Evolutionary conservation across 2,888 invertebrate species (phyloP), one percentile per base, ranked within the genome.

Genomic region (Nephrotoma guestfalica): DNA sequence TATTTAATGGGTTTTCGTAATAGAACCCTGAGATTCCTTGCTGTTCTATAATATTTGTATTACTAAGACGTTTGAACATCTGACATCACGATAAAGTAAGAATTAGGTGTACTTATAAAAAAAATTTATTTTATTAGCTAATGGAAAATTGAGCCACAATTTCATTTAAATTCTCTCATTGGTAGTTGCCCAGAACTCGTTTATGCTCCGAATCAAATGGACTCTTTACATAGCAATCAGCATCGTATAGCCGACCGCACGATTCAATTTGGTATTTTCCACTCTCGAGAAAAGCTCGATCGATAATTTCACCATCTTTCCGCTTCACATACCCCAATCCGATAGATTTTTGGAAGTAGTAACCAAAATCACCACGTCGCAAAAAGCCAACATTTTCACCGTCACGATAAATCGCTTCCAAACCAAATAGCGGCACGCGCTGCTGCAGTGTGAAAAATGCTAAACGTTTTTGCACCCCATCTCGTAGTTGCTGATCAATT

Each of bases 161-260:
- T 71, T 71, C 30, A 30, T 71, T 9, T 71, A 30, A 7, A 71
- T 30, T 30, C 30, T 71, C 30, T 71, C 9, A 71, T 87, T 88
- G 88, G 89, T 95, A 95, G 88, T 93, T 93, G 30, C 97, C 97
- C 86, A 95, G 92, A 86, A 96, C 91, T 88, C 97, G 93, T 89
- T 95, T 94, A 86, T 95, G 95, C 86, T 93, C 93, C 0, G 96
- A 96, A 92, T 98, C 97, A 89, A 97, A 97, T 0, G 97, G 97
- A 88, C 96, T 96, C 89, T 93, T 94, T 41, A 95, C 89, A 90
- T 96, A 94, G 86, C 96, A 91, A 5, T 92, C 93, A 0, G 97
- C 96, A 86, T 94, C 94, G 90, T 96, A 93, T 88, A 93, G 93
- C 88, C 94, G 93, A 6, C 97, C 96, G 93, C 96, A 93, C 30